Evolutionary conservation across 2,797 vertebrate genomes (phyloP).

Genomic region (Pipistrellus kuhlii): DNA sequence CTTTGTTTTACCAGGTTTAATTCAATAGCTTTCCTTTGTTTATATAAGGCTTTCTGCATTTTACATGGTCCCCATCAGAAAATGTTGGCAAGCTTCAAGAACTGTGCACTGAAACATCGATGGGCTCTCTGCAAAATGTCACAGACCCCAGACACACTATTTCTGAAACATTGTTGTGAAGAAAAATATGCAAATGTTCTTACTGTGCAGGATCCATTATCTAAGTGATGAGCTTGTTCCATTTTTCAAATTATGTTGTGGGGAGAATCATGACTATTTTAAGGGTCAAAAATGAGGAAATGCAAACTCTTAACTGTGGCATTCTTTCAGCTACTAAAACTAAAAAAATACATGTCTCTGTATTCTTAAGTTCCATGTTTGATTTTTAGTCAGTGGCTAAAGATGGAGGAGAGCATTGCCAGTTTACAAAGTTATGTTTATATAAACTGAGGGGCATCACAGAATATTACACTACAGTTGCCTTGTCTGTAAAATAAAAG

Average conservation of each 20-base stretch:
- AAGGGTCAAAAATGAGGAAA: not conserved
- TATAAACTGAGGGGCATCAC: not conserved
- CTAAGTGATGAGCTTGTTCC: not conserved
- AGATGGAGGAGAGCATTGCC: not conserved
- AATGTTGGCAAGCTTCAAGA: slow-evolving; percentile 17
- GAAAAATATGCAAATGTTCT: not conserved
- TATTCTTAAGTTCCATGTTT: not conserved
- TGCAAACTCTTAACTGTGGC: not conserved
- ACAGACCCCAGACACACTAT: not conserved
- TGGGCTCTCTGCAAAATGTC: not conserved
- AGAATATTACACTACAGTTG: not conserved
- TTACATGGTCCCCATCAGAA: not conserved
- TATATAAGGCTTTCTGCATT: not conserved
- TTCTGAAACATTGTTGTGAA: not conserved
- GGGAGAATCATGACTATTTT: not conserved
- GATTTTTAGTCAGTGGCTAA: not conserved
- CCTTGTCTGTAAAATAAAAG: not conserved
- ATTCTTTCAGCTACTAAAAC: not conserved
- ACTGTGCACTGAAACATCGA: not conserved
- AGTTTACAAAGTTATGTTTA: not conserved
- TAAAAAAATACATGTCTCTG: not conserved
- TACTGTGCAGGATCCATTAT: not conserved
- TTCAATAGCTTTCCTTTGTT: slow-evolving; percentile 58
- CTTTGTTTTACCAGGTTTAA: slow-evolving; percentile 46
- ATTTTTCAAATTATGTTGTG: not conserved